phyloP scores from a whole-genome alignment of 2,888 invertebrate species.

The Caenorhabditis wallacei region DNA sequence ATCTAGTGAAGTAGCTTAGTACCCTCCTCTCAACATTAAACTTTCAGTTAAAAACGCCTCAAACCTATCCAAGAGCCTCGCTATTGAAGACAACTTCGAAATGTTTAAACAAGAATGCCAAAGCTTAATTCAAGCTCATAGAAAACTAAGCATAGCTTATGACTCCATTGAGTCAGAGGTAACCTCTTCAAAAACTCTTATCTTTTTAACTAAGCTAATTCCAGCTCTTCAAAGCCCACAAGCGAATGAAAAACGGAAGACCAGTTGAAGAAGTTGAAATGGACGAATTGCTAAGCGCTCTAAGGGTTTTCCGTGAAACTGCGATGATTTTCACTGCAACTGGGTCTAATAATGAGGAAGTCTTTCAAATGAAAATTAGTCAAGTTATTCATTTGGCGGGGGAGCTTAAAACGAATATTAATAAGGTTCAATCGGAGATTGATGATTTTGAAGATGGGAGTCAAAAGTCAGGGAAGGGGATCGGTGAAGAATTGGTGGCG shows the following conservation, averaged over 20 bases:
- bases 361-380: background rate
- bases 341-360: constrained; percentile 3
- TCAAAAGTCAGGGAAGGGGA: no score
- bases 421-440: background rate
- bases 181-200: no score
- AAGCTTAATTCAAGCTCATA: background rate
- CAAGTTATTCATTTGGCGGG: background rate
- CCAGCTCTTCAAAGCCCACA: background rate
- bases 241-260: constrained; percentile 16
- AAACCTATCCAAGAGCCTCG: constrained; percentile 9
- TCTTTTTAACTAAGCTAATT: no score
- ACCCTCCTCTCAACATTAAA: no score
- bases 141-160: constrained; percentile 2
- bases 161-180: constrained; percentile 9
- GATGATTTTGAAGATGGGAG: background rate
- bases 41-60: no score
- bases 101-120: constrained; percentile 2
- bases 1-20: no score
- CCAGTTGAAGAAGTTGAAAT: background rate
- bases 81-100: constrained; percentile 4
- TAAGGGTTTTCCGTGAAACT: background rate
- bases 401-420: background rate
- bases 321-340: background rate
- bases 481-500: no score
- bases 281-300: background rate